phyloP scores from a whole-genome alignment of 2,113 vertebrate species.

The Benitochromis conjunctus region DNA sequence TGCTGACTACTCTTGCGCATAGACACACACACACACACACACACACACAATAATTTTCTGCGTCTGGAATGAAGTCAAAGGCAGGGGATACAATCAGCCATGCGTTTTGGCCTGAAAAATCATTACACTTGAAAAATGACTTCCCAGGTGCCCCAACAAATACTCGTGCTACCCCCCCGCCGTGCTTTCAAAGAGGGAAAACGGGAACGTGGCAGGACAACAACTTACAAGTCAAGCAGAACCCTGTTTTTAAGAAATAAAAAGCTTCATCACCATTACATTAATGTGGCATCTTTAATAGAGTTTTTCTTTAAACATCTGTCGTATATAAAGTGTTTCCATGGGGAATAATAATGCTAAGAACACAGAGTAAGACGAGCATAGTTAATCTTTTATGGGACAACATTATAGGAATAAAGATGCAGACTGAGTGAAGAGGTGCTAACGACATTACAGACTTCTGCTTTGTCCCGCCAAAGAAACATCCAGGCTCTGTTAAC shows the following conservation, averaged over 20 bases:
- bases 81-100: background rate
- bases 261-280: background rate
- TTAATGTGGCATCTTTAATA: constrained; percentile 64
- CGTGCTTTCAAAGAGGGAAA: background rate
- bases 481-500: background rate
- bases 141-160: constrained; percentile 1
- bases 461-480: background rate
- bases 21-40: background rate
- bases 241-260: background rate
- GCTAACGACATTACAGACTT: background rate
- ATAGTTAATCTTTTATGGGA: background rate
- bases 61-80: background rate
- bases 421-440: background rate
- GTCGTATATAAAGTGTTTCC: constrained; percentile 54
- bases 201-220: constrained; percentile 1
- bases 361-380: background rate
- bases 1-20: constrained; percentile 42
- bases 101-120: constrained; percentile 3
- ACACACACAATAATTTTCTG: background rate
- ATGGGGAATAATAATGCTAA: constrained; percentile 24
- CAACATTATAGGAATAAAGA: background rate
- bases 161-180: background rate
- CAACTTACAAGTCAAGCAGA: background rate
- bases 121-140: constrained; percentile 23
- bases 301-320: constrained; percentile 42